Conservation (phyloP, 2,797 vertebrate species). For the Spondyliosoma cantharus region DNA sequence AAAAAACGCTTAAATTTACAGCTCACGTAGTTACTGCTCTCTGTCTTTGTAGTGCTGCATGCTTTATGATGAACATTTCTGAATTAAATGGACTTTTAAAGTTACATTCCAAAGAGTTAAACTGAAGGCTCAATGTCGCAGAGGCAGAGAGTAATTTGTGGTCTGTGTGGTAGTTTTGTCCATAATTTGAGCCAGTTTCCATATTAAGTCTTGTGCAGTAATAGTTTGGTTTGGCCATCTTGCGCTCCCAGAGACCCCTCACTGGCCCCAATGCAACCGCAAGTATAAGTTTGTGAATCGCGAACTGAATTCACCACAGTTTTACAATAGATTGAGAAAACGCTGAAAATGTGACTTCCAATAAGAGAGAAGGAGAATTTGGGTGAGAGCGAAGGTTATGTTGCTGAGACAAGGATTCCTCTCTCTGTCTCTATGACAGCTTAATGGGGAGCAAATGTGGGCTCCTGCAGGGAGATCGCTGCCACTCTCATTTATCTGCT, state of each 20-base stretch:
- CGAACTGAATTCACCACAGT: conserved; percentile 16
- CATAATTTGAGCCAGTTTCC: conserved; percentile 46
- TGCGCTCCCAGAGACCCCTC: conserved; percentile 29
- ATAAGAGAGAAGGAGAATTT: not conserved
- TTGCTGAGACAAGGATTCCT: conserved; percentile 37
- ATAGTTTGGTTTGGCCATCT: conserved; percentile 57
- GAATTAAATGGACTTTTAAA: not conserved
- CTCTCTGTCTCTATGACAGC: conserved; percentile 41
- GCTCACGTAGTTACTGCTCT: not conserved
- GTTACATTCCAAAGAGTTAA: conserved; percentile 10
- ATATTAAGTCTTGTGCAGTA: conserved; percentile 27
- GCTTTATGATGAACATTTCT: conserved; percentile 3
- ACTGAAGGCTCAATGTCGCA: conserved; percentile 9
- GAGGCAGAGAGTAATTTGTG: conserved; percentile 51
- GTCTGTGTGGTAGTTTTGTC: conserved; percentile 32
- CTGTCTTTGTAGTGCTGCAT: not conserved
- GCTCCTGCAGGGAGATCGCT: conserved; percentile 45
- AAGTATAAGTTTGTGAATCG: conserved; percentile 30
- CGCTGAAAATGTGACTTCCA: conserved; percentile 18
- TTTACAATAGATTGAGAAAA: conserved; percentile 36
- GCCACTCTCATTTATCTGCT: conserved; percentile 54
- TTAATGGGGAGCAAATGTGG: conserved; percentile 69
- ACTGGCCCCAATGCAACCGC: conserved; percentile 33
- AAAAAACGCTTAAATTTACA: not conserved
- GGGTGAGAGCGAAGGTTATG: not conserved